Evolutionary conservation across 2,797 vertebrate species (phyloP).

Genomic region (Enteromius thamalakanensis): DNA sequence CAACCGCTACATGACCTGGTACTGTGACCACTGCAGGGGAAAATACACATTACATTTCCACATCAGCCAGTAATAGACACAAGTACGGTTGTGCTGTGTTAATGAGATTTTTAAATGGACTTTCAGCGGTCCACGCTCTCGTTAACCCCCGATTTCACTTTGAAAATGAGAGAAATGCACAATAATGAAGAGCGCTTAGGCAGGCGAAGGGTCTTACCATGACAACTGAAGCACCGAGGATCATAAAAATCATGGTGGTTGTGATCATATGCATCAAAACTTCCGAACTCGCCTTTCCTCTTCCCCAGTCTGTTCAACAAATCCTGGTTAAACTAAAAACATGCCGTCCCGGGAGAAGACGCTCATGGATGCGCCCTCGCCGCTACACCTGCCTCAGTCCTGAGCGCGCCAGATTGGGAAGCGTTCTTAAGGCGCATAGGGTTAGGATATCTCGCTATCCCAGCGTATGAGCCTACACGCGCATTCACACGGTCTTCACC

Average conservation of each 20-base stretch:
- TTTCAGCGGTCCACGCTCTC: slow-evolving; percentile 17
- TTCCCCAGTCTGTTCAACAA: slow-evolving; percentile 75
- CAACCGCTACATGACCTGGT: slow-evolving; percentile 59
- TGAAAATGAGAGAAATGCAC: slow-evolving; percentile 31
- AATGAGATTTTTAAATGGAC: slow-evolving; percentile 39
- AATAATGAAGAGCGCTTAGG: slow-evolving; percentile 34
- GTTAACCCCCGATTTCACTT: slow-evolving; percentile 50
- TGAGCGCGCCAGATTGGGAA: slow-evolving; percentile 71
- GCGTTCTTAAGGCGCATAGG: slow-evolving; percentile 67
- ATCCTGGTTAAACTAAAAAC: slow-evolving; percentile 76
- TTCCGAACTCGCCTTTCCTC: slow-evolving; percentile 82
- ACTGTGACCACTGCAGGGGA: slow-evolving; percentile 53
- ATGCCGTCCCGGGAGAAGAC: slow-evolving; percentile 76
- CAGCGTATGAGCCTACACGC: slow-evolving; percentile 63
- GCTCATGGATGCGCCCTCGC: slow-evolving; percentile 80
- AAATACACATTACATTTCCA: slow-evolving; percentile 50
- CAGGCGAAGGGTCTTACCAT: slow-evolving; percentile 85
- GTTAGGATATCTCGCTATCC: slow-evolving; percentile 67
- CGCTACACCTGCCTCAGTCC: slow-evolving; percentile 74
- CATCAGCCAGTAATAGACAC: slow-evolving; percentile 44
- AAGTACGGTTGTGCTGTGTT: slow-evolving; percentile 24
- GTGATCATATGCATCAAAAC: slow-evolving; percentile 96
- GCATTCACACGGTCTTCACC: slow-evolving; percentile 73
- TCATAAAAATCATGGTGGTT: slow-evolving; percentile 99
- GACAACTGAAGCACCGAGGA: slow-evolving; percentile 97